Evolutionary conservation across 2,113 vertebrate genomes (phyloP), one percentile per base, ranked within the genome.

Genomic region (Crotophaga sulcirostris): DNA sequence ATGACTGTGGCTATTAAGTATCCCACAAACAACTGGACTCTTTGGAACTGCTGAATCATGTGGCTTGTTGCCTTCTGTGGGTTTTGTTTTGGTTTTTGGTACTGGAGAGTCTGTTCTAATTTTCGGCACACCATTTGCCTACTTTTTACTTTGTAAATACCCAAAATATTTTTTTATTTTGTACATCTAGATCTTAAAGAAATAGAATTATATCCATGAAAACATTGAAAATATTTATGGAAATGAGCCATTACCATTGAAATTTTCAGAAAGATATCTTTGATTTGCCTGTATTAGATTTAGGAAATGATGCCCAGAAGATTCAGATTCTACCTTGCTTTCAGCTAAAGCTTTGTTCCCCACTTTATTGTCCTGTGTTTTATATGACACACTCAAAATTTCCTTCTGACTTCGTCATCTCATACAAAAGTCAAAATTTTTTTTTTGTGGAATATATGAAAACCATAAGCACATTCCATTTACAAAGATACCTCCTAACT

Each of bases 401-500:
- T 51, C 10, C 60, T 69, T 63, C 13, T 77, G 73, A 51, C 62
- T 10, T 14, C 3, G 1, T 64, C 33, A 34, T 42, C 18, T 10
- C 28, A 3, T 31, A 19, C 8, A 34, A 20, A 91, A 62, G 42
- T 78, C 47, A 78, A 47, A n/a, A n/a, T n/a, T n/a, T n/a, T n/a
- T n/a, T n/a, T n/a, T n/a, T n/a, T n/a, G n/a, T n/a, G n/a, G n/a
- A 40, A 47, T 78, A 83, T 87, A 5, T 52, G n/a, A 47, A 54
- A 87, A 40, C 7, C 1, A 0, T 29, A 26, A 91, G 16, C 1
- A 2, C 78, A 60, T 85, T 14, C 4, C 8, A 3, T 23, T 68
- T 20, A 44, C 4, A 56, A 33, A 56, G 26, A 1, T 55, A 24
- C 7, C 17, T 66, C 60, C 28, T 49, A 3, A 29, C 6, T 67